Evolutionary conservation across 2,113 vertebrate species (phyloP), one percentile per base, ranked within the genome.

Genomic region (Cervus canadensis): DNA sequence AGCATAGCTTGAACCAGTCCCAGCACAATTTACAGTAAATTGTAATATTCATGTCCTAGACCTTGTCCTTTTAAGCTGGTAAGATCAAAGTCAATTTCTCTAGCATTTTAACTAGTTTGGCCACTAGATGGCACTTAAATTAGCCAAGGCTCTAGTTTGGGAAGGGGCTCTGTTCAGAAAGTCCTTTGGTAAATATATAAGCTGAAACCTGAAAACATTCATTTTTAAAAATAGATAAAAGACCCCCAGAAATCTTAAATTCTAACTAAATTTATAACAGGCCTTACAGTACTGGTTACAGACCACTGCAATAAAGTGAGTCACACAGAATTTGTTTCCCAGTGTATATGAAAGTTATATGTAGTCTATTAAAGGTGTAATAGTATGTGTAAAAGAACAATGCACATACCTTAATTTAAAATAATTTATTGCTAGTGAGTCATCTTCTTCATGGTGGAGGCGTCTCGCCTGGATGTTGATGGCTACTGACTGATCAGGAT

Each of bases 121-220:
- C 89, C 89, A 93, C 97, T 95, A 97, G 74, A 84, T 96, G 90
- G 92, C 90, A 84, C 76, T 87, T 97, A 15, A 40, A 97, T 90
- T 89, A 94, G 56, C 43, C 56, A 17, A 28, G 19, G 12, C 79
- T 87, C 64, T 78, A 87, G 26, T 89, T 21, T 94, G 50, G 60
- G 48, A 90, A 93, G 81, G 52, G 19, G 10, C n/a, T 62, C 17
- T 57, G 33, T 83, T 85, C 48, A 52, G 50, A 90, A 57, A 87
- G 48, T 56, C 48, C 79, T 82, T 76, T 50, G 5, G 30, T 82
- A 91, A 91, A 30, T 54, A 84, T 4, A 10, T 13, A 71, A 25
- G 87, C 52, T 94, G 87, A 89, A 95, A 95, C 15, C 36, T 78
- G 43, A 89, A 91, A 92, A 17, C 25, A 71, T 79, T 85, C 25